phyloP scores from a whole-genome alignment of 1,140 invertebrate genomes.

The Pseudomyrmex concolor region DNA sequence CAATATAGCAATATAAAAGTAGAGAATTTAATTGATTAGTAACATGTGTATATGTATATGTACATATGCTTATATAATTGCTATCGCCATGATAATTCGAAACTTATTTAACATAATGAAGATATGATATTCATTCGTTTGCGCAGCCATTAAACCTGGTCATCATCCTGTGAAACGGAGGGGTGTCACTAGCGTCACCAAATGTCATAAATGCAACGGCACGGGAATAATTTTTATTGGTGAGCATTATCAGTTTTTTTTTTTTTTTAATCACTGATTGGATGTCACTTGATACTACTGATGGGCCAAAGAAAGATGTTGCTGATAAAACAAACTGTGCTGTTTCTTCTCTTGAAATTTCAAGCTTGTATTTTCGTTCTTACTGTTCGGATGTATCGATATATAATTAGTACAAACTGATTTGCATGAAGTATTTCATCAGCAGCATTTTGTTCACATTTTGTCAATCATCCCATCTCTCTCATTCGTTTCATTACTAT shows the following conservation, averaged over 20 bases:
- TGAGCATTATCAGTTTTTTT: constrained; percentile 63
- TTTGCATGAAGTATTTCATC: constrained; percentile 10
- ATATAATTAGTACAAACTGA: neutral
- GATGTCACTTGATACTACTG: constrained; percentile 33
- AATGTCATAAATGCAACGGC: constrained; percentile 94
- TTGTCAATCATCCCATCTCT: constrained; percentile 68
- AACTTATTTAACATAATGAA: constrained; percentile 23
- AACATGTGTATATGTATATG: no score
- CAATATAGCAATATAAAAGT: neutral
- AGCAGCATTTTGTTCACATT: constrained; percentile 44
- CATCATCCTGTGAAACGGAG: constrained; percentile 93
- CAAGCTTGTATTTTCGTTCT: neutral
- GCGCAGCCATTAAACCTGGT: constrained; percentile 86
- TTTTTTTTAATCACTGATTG: constrained; percentile 7
- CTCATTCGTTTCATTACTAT: constrained; percentile 81
- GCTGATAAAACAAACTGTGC: neutral
- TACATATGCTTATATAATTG: neutral
- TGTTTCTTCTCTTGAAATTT: neutral
- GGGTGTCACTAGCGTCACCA: constrained; percentile 92
- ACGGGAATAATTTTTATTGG: constrained; percentile 94
- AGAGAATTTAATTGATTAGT: neutral
- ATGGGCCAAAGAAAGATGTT: constrained; percentile 67
- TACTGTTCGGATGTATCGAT: neutral
- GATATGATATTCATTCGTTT: constrained; percentile 66
- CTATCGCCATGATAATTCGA: neutral